These are phyloP conservation scores for Thumatha senex DNA, from an alignment of 2,888 invertebrate species.

Conservation along the genomic window DNA sequence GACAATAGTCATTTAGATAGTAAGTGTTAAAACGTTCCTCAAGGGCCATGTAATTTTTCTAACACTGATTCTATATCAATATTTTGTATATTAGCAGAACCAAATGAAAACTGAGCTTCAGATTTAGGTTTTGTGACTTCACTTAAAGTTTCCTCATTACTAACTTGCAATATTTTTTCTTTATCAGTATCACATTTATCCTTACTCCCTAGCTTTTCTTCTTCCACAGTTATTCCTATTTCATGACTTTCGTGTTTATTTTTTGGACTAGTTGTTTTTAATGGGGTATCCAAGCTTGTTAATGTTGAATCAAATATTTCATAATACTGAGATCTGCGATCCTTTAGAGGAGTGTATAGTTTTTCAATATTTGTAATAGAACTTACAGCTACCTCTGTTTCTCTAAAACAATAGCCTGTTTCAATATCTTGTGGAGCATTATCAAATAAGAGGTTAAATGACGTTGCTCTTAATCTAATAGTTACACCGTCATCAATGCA, in stretches of 20 bases:
- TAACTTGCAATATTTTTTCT: conserved; percentile 58
- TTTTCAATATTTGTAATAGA: conserved; percentile 63
- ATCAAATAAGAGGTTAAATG: conserved; percentile 52
- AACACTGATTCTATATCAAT: conserved; percentile 77
- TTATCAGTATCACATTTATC: conserved; percentile 55
- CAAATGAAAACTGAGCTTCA: conserved; percentile 60
- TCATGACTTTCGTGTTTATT: conserved; percentile 45
- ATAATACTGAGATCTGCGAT: conserved; percentile 58
- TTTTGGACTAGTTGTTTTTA: conserved; percentile 56
- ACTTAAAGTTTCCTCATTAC: conserved; percentile 52
- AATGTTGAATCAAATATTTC: conserved; percentile 77
- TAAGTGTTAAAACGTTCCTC: conserved; percentile 19
- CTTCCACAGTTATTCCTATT: conserved; percentile 63
- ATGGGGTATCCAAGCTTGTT: conserved; percentile 73
- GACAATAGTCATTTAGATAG: conserved; percentile 13
- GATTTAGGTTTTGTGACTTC: conserved; percentile 61
- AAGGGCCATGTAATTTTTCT: conserved; percentile 74
- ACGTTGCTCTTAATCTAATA: conserved; percentile 63
- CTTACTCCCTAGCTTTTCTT: conserved; percentile 49
- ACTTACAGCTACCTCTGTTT: conserved; percentile 65
- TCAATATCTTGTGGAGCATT: conserved; percentile 42
- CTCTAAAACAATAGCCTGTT: conserved; percentile 47
- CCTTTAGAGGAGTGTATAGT: conserved; percentile 71
- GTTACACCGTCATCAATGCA: conserved; percentile 67
- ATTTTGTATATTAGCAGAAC: conserved; percentile 68